Evolutionary conservation across 2,797 vertebrate species (phyloP).

Genomic region (Podarcis lilfordi): DNA sequence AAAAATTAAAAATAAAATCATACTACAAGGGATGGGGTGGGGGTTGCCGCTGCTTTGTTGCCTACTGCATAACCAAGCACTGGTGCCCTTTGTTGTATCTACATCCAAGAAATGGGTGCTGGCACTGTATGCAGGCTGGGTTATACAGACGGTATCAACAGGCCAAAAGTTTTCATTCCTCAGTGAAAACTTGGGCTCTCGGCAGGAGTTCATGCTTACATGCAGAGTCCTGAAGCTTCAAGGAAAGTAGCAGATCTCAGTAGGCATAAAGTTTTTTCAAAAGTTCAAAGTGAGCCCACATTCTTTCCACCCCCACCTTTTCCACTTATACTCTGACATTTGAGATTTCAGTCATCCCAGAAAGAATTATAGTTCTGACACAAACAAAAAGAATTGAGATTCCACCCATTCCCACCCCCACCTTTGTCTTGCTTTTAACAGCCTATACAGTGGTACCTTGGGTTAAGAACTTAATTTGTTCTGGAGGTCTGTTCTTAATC

Average conservation of each 20-base stretch:
- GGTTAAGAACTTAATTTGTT: no score
- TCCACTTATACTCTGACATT: background rate
- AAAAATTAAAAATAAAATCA: no score
- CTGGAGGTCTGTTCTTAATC: no score
- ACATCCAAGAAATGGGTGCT: conserved; percentile 5
- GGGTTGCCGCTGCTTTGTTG: no score
- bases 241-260: conserved; percentile 10
- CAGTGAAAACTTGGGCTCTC: conserved; percentile 17
- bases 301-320: background rate
- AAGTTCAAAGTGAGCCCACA: background rate
- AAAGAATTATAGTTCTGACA: background rate
- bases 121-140: conserved; percentile 6
- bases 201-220: background rate
- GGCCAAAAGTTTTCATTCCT: conserved; percentile 44
- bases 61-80: no score
- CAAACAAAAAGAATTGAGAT: background rate
- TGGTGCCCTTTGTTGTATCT: background rate
- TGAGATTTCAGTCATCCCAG: background rate
- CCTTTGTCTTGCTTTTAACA: background rate
- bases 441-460: background rate
- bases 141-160: conserved; percentile 8
- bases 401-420: no score
- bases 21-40: no score
- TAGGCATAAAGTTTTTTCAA: background rate
- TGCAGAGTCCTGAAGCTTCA: conserved; percentile 30